Evolutionary conservation across 1,140 invertebrate species (phyloP).

Genomic region (Eupristina koningsbergeri): DNA sequence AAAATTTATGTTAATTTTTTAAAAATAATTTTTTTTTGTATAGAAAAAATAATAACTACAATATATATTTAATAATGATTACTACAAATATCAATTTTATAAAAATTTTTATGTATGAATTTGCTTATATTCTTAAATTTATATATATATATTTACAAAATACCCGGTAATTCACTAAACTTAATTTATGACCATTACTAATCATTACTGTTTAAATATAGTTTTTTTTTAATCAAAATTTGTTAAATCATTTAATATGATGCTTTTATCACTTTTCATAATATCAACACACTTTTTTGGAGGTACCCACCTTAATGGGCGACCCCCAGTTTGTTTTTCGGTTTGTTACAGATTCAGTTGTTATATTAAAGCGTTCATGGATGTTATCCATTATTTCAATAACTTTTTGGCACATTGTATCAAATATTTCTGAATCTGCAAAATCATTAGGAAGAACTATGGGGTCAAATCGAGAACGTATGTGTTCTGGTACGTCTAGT

Average conservation of each 20-base stretch:
- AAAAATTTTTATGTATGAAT: too few species aligned
- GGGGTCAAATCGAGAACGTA: background rate
- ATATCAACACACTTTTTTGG: conserved; percentile 54
- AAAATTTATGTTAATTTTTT: too few species aligned
- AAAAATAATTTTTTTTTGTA: too few species aligned
- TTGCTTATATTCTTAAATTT: too few species aligned
- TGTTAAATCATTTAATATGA: too few species aligned
- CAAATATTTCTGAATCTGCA: conserved; percentile 45
- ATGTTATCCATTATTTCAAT: conserved; percentile 55
- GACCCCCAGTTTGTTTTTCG: conserved; percentile 60
- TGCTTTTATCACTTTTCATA: conserved; percentile 32
- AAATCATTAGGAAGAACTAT: background rate
- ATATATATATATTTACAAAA: too few species aligned
- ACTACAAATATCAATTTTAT: too few species aligned
- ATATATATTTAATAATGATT: too few species aligned
- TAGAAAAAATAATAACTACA: too few species aligned
- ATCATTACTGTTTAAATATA: too few species aligned
- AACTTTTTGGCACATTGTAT: conserved; percentile 50
- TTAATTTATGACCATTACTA: too few species aligned
- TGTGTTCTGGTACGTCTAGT: conserved; percentile 41
- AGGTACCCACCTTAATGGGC: conserved; percentile 66
- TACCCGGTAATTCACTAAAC: too few species aligned
- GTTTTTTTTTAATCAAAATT: background rate
- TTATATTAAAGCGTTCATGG: conserved; percentile 54
- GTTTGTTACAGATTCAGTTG: conserved; percentile 2